Conservation (phyloP, 2,113 vertebrate genomes). For the Ia io region DNA sequence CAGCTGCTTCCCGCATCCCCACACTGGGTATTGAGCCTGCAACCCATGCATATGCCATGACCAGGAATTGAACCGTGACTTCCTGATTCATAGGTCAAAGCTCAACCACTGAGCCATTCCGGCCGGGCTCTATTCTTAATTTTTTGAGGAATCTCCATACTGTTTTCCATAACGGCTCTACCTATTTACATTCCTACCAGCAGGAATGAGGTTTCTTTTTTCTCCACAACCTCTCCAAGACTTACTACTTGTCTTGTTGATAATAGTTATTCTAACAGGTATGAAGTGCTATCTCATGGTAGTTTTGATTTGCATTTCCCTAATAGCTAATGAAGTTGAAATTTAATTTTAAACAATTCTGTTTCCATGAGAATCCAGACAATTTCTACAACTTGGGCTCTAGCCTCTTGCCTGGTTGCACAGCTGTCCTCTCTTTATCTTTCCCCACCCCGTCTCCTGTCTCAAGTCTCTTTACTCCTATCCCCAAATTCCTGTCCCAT, state of each 20-base stretch:
- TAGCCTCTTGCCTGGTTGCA: background rate
- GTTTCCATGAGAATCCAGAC: background rate
- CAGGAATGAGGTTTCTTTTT: background rate
- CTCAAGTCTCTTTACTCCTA: background rate
- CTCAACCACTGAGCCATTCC: too few relatives aligned
- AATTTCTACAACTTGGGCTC: background rate
- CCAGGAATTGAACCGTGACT: too few relatives aligned
- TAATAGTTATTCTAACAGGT: background rate
- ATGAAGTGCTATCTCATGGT: background rate
- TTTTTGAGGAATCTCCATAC: background rate
- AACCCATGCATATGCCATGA: too few relatives aligned
- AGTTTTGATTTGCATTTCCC: background rate
- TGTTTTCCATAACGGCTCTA: background rate
- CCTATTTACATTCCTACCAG: background rate
- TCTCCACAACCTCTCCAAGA: background rate
- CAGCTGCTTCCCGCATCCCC: too few relatives aligned
- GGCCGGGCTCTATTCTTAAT: background rate
- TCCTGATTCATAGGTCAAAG: too few relatives aligned
- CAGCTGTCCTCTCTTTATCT: background rate
- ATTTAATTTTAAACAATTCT: background rate
- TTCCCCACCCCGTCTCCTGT: fast-evolving
- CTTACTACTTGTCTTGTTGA: background rate
- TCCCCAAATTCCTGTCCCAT: background rate
- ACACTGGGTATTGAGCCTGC: too few relatives aligned
- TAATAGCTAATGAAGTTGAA: background rate